phyloP scores from a whole-genome alignment of 2,113 vertebrate genomes.

The Fulmarus glacialis region DNA sequence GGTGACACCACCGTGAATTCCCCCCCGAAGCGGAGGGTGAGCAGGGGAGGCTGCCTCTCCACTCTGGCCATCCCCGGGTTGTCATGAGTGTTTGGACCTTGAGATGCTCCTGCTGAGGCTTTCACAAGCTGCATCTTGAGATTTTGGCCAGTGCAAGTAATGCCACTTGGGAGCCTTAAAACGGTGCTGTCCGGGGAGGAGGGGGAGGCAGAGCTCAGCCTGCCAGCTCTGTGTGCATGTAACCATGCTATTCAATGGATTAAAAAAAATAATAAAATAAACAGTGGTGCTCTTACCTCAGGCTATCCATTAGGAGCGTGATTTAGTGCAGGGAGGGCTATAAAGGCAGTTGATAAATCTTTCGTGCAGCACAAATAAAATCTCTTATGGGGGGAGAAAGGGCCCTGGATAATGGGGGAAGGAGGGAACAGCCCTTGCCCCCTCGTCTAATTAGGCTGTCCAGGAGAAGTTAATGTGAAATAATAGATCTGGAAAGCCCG shows the following conservation, averaged over 20 bases:
- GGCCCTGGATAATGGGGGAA: not conserved
- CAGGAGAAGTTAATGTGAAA: slow-evolving; percentile 26
- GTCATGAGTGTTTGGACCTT: not conserved
- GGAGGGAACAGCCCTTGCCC: not conserved
- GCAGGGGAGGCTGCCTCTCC: not conserved
- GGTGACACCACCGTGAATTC: not conserved
- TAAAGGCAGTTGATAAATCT: slow-evolving; percentile 58
- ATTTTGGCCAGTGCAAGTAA: not conserved
- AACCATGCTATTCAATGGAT: not conserved
- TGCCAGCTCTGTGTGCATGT: not conserved
- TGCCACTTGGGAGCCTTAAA: not conserved
- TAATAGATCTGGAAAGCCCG: not conserved
- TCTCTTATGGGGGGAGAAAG: not conserved
- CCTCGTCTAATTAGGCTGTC: not conserved
- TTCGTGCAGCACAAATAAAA: slow-evolving; percentile 27
- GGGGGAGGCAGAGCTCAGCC: not conserved
- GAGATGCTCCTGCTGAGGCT: not conserved
- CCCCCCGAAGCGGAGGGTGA: rapidly evolving
- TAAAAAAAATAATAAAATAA: slow-evolving; percentile 31
- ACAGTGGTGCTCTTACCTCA: slow-evolving; percentile 41
- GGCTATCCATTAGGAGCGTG: slow-evolving; percentile 57
- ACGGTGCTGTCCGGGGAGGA: not conserved
- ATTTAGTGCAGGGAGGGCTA: slow-evolving; percentile 52
- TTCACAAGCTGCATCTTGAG: not conserved
- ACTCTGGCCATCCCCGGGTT: not conserved